phyloP scores from a whole-genome alignment of 2,113 vertebrate genomes.

The Thamnaconus septentrionalis region DNA sequence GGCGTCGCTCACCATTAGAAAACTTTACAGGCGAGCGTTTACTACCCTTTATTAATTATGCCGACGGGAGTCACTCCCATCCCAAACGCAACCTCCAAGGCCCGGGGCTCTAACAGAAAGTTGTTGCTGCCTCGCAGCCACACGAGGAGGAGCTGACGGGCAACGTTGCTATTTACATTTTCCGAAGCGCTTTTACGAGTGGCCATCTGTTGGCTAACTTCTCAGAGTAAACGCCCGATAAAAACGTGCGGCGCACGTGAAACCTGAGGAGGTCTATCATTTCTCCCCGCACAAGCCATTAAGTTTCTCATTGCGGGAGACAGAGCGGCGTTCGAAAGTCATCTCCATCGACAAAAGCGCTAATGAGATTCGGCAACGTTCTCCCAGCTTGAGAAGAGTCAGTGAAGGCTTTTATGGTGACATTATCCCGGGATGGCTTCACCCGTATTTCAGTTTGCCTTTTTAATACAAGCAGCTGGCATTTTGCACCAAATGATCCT shows the following conservation, averaged over 20 bases:
- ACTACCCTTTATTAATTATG: slow-evolving; percentile 44
- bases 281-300: slow-evolving; percentile 55
- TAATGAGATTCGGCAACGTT: slow-evolving; percentile 52
- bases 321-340: slow-evolving; percentile 34
- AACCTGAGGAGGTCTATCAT: slow-evolving; percentile 50
- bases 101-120: slow-evolving; percentile 27
- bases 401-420: slow-evolving; percentile 29
- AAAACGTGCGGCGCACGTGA: slow-evolving; percentile 55
- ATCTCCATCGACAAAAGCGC: slow-evolving; percentile 34
- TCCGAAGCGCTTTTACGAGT: slow-evolving; percentile 42
- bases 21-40: slow-evolving; percentile 44
- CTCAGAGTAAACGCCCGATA: slow-evolving; percentile 53
- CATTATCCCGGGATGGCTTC: slow-evolving; percentile 2
- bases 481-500: slow-evolving; percentile 7
- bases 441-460: slow-evolving; percentile 7
- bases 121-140: not conserved
- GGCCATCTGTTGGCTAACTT: slow-evolving; percentile 56
- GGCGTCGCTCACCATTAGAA: slow-evolving; percentile 39
- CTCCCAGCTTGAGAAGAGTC: slow-evolving; percentile 51
- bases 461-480: slow-evolving; percentile 15
- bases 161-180: slow-evolving; percentile 17
- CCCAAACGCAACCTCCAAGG: slow-evolving; percentile 27
- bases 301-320: slow-evolving; percentile 34
- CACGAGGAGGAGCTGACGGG: slow-evolving; percentile 2
- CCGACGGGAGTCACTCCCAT: slow-evolving; percentile 22